Conservation (phyloP, 2,888 invertebrate genomes). For the Seira ritae region DNA sequence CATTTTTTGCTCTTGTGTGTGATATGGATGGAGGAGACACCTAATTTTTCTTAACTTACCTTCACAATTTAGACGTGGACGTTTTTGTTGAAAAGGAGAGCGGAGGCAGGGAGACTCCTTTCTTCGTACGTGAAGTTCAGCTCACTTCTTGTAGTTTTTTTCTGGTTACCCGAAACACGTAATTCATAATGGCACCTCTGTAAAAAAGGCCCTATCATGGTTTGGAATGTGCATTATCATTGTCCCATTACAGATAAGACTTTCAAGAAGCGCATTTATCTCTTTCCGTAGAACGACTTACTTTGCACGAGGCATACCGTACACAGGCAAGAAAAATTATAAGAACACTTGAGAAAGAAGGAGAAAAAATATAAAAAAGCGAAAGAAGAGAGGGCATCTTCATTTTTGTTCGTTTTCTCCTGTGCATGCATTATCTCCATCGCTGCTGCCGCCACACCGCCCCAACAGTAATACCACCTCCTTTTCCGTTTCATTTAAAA, state of each 20-base stretch:
- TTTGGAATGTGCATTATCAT: slow-evolving; percentile 63
- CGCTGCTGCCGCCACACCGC: background rate
- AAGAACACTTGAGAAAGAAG: slow-evolving; percentile 20
- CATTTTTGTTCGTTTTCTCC: slow-evolving; percentile 27
- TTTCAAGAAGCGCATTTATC: slow-evolving; percentile 62
- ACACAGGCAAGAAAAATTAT: slow-evolving; percentile 17
- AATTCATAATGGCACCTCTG: slow-evolving; percentile 40
- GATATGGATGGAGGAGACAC: slow-evolving; percentile 35
- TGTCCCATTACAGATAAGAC: slow-evolving; percentile 65
- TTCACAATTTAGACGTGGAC: slow-evolving; percentile 35
- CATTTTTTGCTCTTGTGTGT: slow-evolving; percentile 29
- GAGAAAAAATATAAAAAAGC: slow-evolving; percentile 28
- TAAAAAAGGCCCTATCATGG: slow-evolving; percentile 32
- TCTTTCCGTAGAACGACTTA: slow-evolving; percentile 46
- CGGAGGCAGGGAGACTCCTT: slow-evolving; percentile 3
- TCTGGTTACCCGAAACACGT: background rate
- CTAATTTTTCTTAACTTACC: slow-evolving; percentile 39
- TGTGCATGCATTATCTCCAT: slow-evolving; percentile 8
- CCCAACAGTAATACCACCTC: slow-evolving; percentile 34
- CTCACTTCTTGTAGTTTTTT: slow-evolving; percentile 12
- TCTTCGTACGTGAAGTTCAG: no score
- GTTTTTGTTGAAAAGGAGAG: slow-evolving; percentile 23
- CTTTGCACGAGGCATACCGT: background rate
- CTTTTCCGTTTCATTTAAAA: slow-evolving; percentile 65
- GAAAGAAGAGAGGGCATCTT: slow-evolving; percentile 32